Evolutionary conservation across 1,140 invertebrate species (phyloP), one percentile per base, ranked within the genome.

Genomic region (Drosophila albomicans): DNA sequence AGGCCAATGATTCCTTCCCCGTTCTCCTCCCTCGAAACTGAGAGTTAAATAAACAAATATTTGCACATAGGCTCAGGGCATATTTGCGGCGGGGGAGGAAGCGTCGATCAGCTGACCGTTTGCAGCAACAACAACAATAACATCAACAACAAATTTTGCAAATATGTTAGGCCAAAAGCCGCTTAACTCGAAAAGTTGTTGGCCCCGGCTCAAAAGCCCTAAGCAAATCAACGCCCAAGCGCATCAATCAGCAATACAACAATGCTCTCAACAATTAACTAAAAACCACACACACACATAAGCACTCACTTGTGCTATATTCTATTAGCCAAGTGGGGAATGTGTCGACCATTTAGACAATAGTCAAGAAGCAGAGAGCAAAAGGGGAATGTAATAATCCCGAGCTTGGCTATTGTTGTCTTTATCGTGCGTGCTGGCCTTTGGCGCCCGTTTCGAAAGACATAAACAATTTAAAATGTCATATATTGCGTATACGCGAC

Each of bases 381-480:
- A 25, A 3, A n/a, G 28, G 4, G 28, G 2, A 43, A 13, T 5
- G 46, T 8, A 38, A 43, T 56, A 32, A 48, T 20, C 32, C 6
- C 51, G 6, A 35, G 28, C 54, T 66, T 46, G 6, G 20, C 15
- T 41, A 63, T 58, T 66, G 66, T 81, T 75, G 43, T 75, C 54
- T 70, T 75, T 70, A 64, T 78, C 76, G 54, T 67, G 20, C 52
- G 20, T 45, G 64, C 67, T 77, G 77, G 69, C 75, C 79, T 75
- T 65, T 70, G 82, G 63, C 63, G 63, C 56, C 71, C 56, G 51
- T 69, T 52, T 20, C 49, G 30, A 57, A 75, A 65, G 75, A 73
- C 85, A 85, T 88, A 88, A 88, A 88, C 85, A 88, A 88, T 88
- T 88, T 88, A 89, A 88, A 88, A 87, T 87, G 84, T 80, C 84